Evolutionary conservation across 2,113 vertebrate species (phyloP).

Genomic region (human): DNA sequence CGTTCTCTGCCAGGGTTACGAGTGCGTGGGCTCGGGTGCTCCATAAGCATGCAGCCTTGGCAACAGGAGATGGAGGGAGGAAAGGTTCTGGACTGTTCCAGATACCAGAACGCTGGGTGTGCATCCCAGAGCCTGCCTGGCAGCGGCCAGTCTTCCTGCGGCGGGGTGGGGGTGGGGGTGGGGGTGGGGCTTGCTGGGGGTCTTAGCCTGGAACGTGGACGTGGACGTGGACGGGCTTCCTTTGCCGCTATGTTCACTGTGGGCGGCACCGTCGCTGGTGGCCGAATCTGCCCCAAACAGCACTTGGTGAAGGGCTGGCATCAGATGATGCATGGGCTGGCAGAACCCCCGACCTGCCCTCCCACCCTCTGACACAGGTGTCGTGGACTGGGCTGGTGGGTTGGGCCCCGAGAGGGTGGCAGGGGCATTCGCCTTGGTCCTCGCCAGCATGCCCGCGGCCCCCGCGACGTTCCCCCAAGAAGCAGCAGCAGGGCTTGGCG

Average conservation of each 20-base stretch:
- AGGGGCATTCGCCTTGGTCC: too few relatives aligned
- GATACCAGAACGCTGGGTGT: neutral
- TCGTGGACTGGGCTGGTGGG: too few relatives aligned
- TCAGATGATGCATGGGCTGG: neutral
- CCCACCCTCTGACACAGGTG: too few relatives aligned
- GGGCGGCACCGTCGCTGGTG: fast-evolving
- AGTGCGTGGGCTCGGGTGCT: neutral
- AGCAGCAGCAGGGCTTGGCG: too few relatives aligned
- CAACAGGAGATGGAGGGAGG: neutral
- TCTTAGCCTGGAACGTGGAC: neutral
- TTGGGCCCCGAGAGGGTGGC: too few relatives aligned
- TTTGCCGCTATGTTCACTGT: neutral
- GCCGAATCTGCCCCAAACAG: neutral
- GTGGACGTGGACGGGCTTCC: neutral
- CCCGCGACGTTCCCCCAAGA: too few relatives aligned
- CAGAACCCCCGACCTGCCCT: too few relatives aligned
- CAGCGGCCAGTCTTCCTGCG: fast-evolving
- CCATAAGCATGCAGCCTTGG: fast-evolving
- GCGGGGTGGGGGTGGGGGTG: neutral
- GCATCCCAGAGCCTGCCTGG: neutral
- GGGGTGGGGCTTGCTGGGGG: neutral
- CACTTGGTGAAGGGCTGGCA: neutral
- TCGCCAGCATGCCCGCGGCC: too few relatives aligned
- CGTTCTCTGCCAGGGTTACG: fast-evolving
- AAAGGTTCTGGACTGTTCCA: neutral